A percentile compares a stretch with the other conserved stretches of the same genome.
Conservation (phyloP, 1,140 invertebrate species). For the Drosophila subpulchrella region DNA sequence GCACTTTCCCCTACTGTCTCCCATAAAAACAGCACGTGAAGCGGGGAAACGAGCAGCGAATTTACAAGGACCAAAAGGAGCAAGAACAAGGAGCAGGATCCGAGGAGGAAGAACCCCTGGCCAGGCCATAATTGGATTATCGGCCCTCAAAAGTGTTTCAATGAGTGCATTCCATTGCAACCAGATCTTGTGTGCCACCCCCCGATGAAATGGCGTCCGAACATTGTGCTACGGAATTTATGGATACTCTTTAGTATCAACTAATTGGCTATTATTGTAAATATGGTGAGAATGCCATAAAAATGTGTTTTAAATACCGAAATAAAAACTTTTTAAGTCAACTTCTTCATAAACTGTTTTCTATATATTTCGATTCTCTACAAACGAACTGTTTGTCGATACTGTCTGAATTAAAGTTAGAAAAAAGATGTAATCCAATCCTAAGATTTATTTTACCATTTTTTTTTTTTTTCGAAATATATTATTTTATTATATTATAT, state of each 20-base stretch:
- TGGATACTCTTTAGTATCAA: conserved; percentile 29
- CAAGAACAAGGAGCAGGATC: conserved; percentile 3
- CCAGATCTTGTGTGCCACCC: conserved; percentile 31
- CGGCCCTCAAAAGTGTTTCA: conserved; percentile 65
- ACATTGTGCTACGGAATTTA: conserved; percentile 3
- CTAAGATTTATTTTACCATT: no score
- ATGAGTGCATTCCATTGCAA: conserved; percentile 61
- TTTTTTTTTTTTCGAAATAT: no score
- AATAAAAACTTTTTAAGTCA: no score
- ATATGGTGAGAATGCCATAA: no score
- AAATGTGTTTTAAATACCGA: no score
- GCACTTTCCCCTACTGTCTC: background rate
- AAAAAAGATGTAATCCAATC: no score
- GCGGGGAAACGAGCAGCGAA: conserved; percentile 14
- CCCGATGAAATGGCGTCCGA: conserved; percentile 3
- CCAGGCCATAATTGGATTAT: conserved; percentile 75
- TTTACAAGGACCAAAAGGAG: conserved; percentile 1
- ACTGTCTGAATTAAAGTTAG: no score
- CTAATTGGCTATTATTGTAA: conserved; percentile 10
- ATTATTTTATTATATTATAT: no score
- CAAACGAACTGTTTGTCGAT: no score
- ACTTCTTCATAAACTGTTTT: no score
- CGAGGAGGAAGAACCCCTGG: conserved; percentile 38
- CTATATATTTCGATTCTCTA: no score
- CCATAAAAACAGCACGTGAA: conserved; percentile 24